These are phyloP conservation scores for Acyrthosiphon pisum DNA, from an alignment of 1,140 invertebrate genomes.

Conservation along the genomic window DNA sequence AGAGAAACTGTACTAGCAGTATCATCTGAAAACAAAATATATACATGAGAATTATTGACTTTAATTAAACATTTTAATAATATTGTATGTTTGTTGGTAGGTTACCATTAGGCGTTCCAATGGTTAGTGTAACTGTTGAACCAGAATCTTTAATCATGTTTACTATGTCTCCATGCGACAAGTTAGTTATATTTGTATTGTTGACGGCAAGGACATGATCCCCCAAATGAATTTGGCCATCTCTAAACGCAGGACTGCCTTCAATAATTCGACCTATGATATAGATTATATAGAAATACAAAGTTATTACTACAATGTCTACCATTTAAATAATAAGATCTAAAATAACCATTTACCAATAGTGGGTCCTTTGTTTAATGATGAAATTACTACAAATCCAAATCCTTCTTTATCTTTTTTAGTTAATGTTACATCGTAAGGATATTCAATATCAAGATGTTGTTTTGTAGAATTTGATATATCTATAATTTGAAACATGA, in stretches of 20 bases:
- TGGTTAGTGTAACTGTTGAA: slow-evolving; percentile 87
- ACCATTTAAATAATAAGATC: neutral
- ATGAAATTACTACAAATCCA: slow-evolving; percentile 98
- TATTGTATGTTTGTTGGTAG: neutral
- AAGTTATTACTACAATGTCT: neutral
- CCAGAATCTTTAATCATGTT: slow-evolving; percentile 94
- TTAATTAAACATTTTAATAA: neutral
- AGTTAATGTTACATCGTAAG: slow-evolving; percentile 87
- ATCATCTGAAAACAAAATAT: slow-evolving; percentile 49
- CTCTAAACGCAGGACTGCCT: slow-evolving; percentile 92
- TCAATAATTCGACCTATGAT: slow-evolving; percentile 86
- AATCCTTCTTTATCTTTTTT: slow-evolving; percentile 95
- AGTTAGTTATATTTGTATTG: slow-evolving; percentile 86
- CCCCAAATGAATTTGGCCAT: slow-evolving; percentile 87
- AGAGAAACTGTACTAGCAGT: slow-evolving; percentile 40
- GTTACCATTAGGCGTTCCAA: slow-evolving; percentile 74
- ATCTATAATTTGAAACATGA: neutral
- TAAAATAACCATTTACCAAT: slow-evolving; percentile 76
- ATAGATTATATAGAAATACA: neutral
- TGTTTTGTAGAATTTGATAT: slow-evolving; percentile 60
- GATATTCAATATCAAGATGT: slow-evolving; percentile 66
- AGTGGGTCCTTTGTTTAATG: slow-evolving; percentile 91
- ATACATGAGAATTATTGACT: neutral
- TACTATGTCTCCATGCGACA: slow-evolving; percentile 96
- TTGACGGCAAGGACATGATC: slow-evolving; percentile 97